A percentile compares a stretch with the other conserved stretches of the same genome.
phyloP scores from a whole-genome alignment of 2,113 vertebrate genomes.

The Antennarius striatus region DNA sequence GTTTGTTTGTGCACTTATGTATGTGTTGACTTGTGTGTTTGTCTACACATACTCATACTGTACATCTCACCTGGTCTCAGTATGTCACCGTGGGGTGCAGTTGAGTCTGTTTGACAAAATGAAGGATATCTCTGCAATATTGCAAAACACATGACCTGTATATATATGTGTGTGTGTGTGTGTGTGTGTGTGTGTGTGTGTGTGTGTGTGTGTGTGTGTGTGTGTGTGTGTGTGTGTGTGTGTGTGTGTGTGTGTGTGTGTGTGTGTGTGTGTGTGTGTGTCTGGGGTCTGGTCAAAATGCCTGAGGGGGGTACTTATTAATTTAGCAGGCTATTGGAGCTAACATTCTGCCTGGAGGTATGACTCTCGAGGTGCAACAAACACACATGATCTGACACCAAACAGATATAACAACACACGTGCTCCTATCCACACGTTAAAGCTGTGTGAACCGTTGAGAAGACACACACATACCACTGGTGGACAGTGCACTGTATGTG shows the following conservation, averaged over 20 bases:
- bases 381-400: background rate
- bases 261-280: conserved; percentile 21
- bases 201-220: conserved; percentile 21
- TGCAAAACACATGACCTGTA: conserved; percentile 49
- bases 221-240: conserved; percentile 16
- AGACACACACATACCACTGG: background rate
- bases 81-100: conserved; percentile 62
- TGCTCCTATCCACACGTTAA: conserved; percentile 5
- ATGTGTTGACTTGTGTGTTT: too few relatives aligned
- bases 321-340: conserved; percentile 69
- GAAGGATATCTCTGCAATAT: conserved; percentile 62
- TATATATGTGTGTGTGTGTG: conserved; percentile 13
- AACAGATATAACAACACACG: conserved; percentile 7
- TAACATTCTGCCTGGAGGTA: conserved; percentile 64
- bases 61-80: conserved; percentile 56
- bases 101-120: conserved; percentile 47
- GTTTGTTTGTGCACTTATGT: too few relatives aligned
- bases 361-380: conserved; percentile 34
- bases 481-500: background rate
- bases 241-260: conserved; percentile 28
- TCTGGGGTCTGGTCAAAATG: conserved; percentile 52
- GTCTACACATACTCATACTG: background rate
- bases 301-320: conserved; percentile 68
- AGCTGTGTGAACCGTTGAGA: background rate
- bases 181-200: conserved; percentile 24